These are phyloP conservation scores for Cricetomys ansorgei DNA, from an alignment of 2,113 vertebrate genomes.

Conservation along the genomic window DNA sequence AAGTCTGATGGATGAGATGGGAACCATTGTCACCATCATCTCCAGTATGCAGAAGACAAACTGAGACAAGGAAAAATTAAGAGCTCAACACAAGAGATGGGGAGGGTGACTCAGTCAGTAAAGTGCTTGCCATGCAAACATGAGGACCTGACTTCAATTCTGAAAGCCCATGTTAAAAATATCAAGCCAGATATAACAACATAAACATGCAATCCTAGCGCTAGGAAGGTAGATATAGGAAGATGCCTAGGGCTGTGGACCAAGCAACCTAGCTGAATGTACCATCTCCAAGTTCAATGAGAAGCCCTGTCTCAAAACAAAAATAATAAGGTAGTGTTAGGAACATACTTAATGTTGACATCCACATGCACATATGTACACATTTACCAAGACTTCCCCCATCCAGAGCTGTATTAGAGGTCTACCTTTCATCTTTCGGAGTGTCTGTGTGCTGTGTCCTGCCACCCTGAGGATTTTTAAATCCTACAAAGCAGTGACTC, in stretches of 20 bases:
- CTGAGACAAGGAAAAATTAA: not conserved
- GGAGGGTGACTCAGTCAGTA: not conserved
- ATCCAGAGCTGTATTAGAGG: not conserved
- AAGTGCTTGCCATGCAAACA: not conserved
- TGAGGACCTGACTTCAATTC: not conserved
- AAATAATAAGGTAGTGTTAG: not conserved
- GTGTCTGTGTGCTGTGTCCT: fast-evolving
- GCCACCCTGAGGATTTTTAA: not conserved
- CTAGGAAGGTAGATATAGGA: not conserved
- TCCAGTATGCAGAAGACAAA: not conserved
- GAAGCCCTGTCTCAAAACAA: not conserved
- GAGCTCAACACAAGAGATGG: too few species aligned
- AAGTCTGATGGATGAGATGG: not conserved
- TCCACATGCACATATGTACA: not conserved
- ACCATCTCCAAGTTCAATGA: not conserved
- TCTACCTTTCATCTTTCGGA: not conserved
- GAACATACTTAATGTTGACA: not conserved
- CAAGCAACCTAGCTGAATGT: not conserved
- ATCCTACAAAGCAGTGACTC: not conserved
- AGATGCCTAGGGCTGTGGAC: too few species aligned
- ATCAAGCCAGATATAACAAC: not conserved
- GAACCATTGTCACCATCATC: not conserved
- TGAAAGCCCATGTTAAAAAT: not conserved
- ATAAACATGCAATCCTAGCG: not conserved
- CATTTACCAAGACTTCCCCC: too few species aligned